These are phyloP conservation scores for Paralvinella palmiformis DNA, from an alignment of 1,140 invertebrate genomes.

Conservation along the genomic window DNA sequence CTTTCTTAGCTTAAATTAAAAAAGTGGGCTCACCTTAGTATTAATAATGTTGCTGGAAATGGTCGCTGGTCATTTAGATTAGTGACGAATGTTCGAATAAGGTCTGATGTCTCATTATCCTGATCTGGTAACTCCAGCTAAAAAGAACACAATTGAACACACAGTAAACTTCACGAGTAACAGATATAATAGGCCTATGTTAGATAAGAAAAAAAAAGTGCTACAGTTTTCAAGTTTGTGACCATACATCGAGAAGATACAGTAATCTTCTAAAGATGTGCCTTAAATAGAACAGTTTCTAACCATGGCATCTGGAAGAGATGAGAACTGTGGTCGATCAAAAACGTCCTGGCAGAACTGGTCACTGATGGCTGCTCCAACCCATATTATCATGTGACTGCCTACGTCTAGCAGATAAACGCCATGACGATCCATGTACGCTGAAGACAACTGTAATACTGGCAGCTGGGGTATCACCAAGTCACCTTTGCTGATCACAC, in stretches of 20 bases:
- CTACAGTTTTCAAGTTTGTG: neutral
- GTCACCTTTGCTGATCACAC: slow-evolving; percentile 33
- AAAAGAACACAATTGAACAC: slow-evolving; percentile 27
- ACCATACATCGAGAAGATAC: neutral
- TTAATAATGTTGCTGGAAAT: slow-evolving; percentile 66
- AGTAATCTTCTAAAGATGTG: neutral
- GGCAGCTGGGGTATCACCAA: slow-evolving; percentile 49
- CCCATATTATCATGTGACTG: slow-evolving; percentile 75
- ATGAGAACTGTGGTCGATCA: slow-evolving; percentile 58
- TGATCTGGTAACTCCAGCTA: slow-evolving; percentile 72
- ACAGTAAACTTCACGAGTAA: neutral
- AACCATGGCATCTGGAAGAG: slow-evolving; percentile 64
- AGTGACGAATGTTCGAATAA: slow-evolving; percentile 73
- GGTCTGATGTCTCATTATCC: slow-evolving; percentile 67
- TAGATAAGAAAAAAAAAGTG: neutral
- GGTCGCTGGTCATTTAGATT: slow-evolving; percentile 80
- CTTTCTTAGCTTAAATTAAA: too few relatives aligned
- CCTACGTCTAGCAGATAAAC: slow-evolving; percentile 88
- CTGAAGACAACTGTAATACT: slow-evolving; percentile 60
- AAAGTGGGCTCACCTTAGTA: slow-evolving; percentile 73
- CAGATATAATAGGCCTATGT: neutral
- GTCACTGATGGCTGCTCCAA: slow-evolving; percentile 73
- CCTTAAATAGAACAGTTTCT: slow-evolving; percentile 27
- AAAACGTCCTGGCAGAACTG: slow-evolving; percentile 70
- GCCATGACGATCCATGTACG: slow-evolving; percentile 75